These are phyloP conservation scores for Gryllus longicercus DNA, from an alignment of 2,888 invertebrate genomes.

Conservation along the genomic window DNA sequence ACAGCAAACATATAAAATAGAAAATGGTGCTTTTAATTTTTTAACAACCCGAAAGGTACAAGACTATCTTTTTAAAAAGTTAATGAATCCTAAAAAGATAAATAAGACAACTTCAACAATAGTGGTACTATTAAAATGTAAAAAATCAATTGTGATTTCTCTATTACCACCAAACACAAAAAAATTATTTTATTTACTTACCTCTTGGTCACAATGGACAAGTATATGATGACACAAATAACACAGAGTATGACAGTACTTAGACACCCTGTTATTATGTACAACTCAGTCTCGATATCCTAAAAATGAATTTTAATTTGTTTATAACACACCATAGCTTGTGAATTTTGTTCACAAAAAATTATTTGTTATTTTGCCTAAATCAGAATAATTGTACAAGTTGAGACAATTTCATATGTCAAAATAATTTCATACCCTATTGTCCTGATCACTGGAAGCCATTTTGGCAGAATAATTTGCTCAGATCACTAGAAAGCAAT, in stretches of 20 bases:
- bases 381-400: background rate
- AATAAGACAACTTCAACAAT: no score
- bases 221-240: background rate
- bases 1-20: no score
- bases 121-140: no score
- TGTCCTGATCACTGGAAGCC: no score
- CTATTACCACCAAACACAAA: background rate
- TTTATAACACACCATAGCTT: background rate
- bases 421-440: no score
- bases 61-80: no score
- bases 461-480: no score
- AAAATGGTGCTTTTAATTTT: no score
- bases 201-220: background rate
- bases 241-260: background rate
- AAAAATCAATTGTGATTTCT: background rate
- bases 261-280: slow-evolving; percentile 17
- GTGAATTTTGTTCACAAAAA: background rate
- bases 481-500: no score
- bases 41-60: no score
- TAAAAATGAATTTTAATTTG: background rate
- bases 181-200: background rate
- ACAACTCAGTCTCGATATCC: background rate
- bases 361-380: background rate
- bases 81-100: no score
- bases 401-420: no score